Conservation (phyloP, 2,888 invertebrate species). For the Hypomecis punctinalis region DNA sequence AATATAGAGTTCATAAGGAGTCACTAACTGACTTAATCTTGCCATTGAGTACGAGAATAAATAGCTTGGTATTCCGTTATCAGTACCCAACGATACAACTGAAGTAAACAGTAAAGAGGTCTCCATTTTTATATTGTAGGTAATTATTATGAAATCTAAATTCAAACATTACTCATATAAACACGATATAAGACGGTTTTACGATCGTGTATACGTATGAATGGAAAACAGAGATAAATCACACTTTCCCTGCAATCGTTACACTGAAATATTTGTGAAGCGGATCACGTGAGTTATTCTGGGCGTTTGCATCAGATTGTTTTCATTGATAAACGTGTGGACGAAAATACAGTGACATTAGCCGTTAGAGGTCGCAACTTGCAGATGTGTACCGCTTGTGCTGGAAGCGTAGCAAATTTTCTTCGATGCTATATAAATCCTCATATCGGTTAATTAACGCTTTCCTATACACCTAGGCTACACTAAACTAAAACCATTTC, state of each 20-base stretch:
- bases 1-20: conserved; percentile 44
- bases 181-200: conserved; percentile 23
- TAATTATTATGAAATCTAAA: conserved; percentile 43
- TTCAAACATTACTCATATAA: conserved; percentile 43
- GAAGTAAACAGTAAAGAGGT: conserved; percentile 10
- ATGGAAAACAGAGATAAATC: conserved; percentile 46
- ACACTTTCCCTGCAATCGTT: conserved; percentile 29
- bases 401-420: no score
- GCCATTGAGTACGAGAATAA: no score
- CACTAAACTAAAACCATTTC: neutral
- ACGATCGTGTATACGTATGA: conserved; percentile 39
- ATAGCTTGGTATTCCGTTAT: conserved; percentile 7
- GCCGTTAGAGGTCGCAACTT: conserved; percentile 33
- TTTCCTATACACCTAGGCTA: neutral
- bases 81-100: conserved; percentile 49
- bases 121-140: neutral
- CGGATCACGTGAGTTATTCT: conserved; percentile 39
- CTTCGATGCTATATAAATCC: no score
- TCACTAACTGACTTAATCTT: conserved; percentile 48
- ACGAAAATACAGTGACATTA: conserved; percentile 39
- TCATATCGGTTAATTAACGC: no score
- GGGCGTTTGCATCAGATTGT: conserved; percentile 32
- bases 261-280: conserved; percentile 37
- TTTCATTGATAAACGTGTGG: conserved; percentile 41
- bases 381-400: conserved; percentile 14